Percentiles rank a stretch among this genome's conserved stretches.
phyloP scores from a whole-genome alignment of 2,113 vertebrate genomes.

The Hystrix brachyura region DNA sequence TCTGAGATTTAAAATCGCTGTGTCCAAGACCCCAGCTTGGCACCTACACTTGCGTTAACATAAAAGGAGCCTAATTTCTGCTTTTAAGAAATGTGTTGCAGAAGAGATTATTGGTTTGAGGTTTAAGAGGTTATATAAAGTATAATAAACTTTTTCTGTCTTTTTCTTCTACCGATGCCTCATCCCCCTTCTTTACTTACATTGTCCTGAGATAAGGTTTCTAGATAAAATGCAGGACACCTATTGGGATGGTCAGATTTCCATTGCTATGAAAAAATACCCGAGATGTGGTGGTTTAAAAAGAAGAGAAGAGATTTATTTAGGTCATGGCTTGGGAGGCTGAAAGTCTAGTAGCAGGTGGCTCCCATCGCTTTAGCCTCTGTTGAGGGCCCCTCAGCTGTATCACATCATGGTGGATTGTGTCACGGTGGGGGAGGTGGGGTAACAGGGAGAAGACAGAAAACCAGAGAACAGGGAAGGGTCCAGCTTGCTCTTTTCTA shows the following conservation, averaged over 20 bases:
- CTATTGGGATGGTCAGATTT: neutral
- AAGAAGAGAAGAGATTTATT: neutral
- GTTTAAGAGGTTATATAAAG: constrained; percentile 26
- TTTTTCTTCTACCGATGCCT: neutral
- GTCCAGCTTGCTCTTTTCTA: neutral
- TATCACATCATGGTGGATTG: neutral
- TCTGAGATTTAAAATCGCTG: constrained; percentile 78
- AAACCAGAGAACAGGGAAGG: neutral
- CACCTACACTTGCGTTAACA: constrained; percentile 65
- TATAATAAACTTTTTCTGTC: neutral
- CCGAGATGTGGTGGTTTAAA: neutral
- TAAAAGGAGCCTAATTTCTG: constrained; percentile 72
- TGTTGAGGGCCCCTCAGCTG: neutral
- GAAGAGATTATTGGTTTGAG: constrained; percentile 45
- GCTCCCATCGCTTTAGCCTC: neutral
- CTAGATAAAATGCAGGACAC: neutral
- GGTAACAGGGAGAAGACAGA: neutral
- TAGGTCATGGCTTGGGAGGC: neutral
- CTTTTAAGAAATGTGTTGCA: constrained; percentile 68
- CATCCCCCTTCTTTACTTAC: neutral
- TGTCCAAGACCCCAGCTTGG: constrained; percentile 76
- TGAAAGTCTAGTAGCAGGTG: neutral
- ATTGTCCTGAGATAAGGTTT: neutral
- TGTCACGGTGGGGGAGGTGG: too few relatives aligned
- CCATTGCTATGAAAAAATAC: neutral